Percentiles rank a stretch among this genome's conserved stretches.
Evolutionary conservation across 35 echinoderm and acorn worm genomes (phyloP).

Genomic region (Nesometra sesokonis): DNA sequence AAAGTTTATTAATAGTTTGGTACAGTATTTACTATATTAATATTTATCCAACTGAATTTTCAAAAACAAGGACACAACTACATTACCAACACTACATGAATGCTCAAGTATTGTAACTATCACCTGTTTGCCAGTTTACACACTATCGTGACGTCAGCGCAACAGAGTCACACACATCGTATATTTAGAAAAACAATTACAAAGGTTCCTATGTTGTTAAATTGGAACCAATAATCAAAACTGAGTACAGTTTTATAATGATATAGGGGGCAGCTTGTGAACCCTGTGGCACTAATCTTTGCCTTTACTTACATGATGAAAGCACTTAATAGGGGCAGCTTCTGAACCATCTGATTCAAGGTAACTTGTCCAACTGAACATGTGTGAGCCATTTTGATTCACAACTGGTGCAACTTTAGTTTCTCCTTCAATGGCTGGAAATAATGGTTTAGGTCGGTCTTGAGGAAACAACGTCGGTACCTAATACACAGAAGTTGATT

Average conservation of each 20-base stretch:
- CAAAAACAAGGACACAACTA: too few species aligned
- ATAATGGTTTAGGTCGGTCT: slow-evolving; percentile 68
- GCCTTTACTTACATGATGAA: slow-evolving; percentile 93
- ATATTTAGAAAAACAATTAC: too few species aligned
- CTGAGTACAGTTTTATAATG: too few species aligned
- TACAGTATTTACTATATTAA: too few species aligned
- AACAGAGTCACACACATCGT: too few species aligned
- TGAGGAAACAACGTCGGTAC: slow-evolving; percentile 88
- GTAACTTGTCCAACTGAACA: slow-evolving; percentile 79
- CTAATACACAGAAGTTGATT: slow-evolving; percentile 5
- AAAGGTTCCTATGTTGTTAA: not conserved
- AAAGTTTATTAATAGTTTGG: too few species aligned
- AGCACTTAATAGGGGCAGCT: slow-evolving; percentile 72
- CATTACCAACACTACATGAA: too few species aligned
- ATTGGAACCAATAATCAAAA: not conserved
- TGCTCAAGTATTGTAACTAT: too few species aligned
- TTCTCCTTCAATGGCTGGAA: slow-evolving; percentile 22
- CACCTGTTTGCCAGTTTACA: too few species aligned
- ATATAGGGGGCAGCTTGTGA: not conserved
- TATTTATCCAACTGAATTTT: too few species aligned
- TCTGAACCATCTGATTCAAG: slow-evolving; percentile 51
- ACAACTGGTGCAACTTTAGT: not conserved
- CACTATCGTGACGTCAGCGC: too few species aligned
- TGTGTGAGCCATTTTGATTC: not conserved
- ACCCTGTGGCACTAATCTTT: not conserved